Evolutionary conservation across 1,140 invertebrate species (phyloP).

Genomic region (Bathynomus jamesi): DNA sequence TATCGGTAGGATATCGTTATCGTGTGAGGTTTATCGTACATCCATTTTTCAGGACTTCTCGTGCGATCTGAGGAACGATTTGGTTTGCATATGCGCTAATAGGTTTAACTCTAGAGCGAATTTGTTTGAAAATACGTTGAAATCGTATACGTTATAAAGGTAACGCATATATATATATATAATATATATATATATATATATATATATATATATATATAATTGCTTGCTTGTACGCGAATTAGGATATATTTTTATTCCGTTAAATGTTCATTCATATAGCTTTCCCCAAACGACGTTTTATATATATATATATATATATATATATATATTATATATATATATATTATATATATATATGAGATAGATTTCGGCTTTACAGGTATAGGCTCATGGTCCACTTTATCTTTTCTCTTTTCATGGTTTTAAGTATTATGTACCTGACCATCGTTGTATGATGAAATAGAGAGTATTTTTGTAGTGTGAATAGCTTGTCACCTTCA

Average conservation of each 20-base stretch:
- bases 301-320: conserved; percentile 17
- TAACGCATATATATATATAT: conserved; percentile 8
- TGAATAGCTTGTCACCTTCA: too few species aligned
- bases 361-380: conserved; percentile 3
- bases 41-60: too few species aligned
- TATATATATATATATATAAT: conserved; percentile 10
- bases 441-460: too few species aligned
- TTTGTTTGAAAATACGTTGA: conserved; percentile 6
- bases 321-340: conserved; percentile 14
- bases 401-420: conserved; percentile 2
- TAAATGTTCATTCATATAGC: conserved; percentile 4
- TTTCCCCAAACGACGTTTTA: not conserved
- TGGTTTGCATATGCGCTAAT: not conserved
- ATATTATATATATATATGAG: conserved; percentile 20
- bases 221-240: not conserved
- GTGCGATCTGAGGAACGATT: not conserved
- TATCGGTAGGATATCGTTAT: conserved; percentile 5
- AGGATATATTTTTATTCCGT: not conserved
- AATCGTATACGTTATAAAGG: conserved; percentile 7
- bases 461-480: too few species aligned
- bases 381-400: not conserved
- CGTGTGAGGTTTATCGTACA: not conserved
- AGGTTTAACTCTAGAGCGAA: not conserved
- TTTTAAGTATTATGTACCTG: too few species aligned
- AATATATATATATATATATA: conserved; percentile 11